Base-by-base conservation (phyloP, 2,888 invertebrate genomes). In the Mimas tiliae region DNA sequence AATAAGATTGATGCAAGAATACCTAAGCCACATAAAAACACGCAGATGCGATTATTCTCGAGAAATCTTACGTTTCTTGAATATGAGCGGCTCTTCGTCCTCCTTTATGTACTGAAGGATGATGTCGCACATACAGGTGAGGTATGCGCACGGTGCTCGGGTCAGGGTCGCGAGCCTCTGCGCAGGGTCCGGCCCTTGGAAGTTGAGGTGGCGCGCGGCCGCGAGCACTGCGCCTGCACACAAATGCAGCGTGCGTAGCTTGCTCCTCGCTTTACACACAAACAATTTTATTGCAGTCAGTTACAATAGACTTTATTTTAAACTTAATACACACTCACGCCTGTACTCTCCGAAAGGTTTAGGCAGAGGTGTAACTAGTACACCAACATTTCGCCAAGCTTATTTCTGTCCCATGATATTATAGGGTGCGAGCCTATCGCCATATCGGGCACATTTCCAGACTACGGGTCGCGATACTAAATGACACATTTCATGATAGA, bases 171-270 rank as follows among this genome's bases (percentile, higher is more conserved):
- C 79, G 4, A 89, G 75, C 0, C 65, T 68, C 0, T 66, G 64
- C 14, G 69, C 48, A 0, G 74, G 66, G 33, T 79, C 75, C 0
- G 68, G 58, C 2, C 66, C 62, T 14, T 16, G 6, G 48, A 65
- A 63, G 38, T 42, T 48, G 45, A 78, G 27, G 64, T 71, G 69
- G 6, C 66, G 69, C 14, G 71, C 69, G 3, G 76, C 65, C 2
- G 85, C 84, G 0, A 72, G 69, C 64, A 88, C 84, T 0, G 80
- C 77, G 33, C 82, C 88, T 7, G 85, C 88, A n/a, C 77, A 77
- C 42, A 89, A 55, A 67, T 86, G 86, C 51, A 86, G 47, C 14
- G 81, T 81, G n/a, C 80, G 73, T 9, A 76, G 12, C 21, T 38
- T 14, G 19, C 42, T 47, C n/a, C 7, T 11, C 4, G 12, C 58